phyloP scores from a whole-genome alignment of 2,888 invertebrate genomes.

The Bhutanitis thaidina region DNA sequence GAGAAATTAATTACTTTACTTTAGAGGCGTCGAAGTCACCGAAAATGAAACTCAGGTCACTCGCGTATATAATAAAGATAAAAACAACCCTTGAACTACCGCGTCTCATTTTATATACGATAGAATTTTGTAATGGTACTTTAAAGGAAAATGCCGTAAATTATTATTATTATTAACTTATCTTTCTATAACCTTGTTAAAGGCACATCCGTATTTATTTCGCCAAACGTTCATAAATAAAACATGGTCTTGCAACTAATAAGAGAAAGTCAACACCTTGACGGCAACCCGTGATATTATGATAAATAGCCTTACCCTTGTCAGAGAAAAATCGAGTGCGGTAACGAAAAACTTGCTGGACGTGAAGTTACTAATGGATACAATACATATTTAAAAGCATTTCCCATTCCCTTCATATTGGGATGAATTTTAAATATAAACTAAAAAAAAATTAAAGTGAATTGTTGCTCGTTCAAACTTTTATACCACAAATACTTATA shows the following conservation, averaged over 20 bases:
- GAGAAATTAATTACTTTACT: too few relatives aligned
- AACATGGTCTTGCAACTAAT: slow-evolving; percentile 2
- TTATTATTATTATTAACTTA: too few relatives aligned
- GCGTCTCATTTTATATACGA: too few relatives aligned
- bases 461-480: too few relatives aligned
- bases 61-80: too few relatives aligned
- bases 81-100: too few relatives aligned
- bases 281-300: slow-evolving; percentile 5
- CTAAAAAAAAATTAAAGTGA: too few relatives aligned
- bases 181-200: background rate
- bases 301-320: slow-evolving; percentile 8
- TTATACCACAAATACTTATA: too few relatives aligned
- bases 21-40: too few relatives aligned
- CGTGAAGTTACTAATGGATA: background rate
- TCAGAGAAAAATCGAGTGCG: background rate
- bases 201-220: background rate
- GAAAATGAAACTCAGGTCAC: too few relatives aligned
- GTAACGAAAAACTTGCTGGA: background rate
- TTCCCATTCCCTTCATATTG: background rate
- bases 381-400: background rate
- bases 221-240: slow-evolving; percentile 1
- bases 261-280: slow-evolving; percentile 2
- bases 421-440: background rate
- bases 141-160: too few relatives aligned
- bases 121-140: too few relatives aligned